These are phyloP conservation scores for Tetranychus piercei DNA, from an alignment of 2,888 invertebrate genomes.

Conservation along the genomic window DNA sequence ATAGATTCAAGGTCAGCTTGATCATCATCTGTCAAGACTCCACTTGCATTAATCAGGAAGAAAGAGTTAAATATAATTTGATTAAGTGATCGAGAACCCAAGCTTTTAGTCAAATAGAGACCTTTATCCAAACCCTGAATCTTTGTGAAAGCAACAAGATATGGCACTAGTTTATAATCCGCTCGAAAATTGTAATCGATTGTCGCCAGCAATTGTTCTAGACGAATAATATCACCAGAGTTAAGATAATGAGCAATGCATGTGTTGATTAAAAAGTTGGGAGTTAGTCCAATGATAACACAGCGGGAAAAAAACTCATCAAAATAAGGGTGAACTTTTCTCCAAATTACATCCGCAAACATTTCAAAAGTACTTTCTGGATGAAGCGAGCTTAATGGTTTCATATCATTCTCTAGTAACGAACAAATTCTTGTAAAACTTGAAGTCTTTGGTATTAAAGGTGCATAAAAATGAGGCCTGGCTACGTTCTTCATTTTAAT, in stretches of 20 bases:
- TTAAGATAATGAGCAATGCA: neutral
- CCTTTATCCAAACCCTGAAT: neutral
- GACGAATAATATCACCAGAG: neutral
- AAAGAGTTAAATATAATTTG: neutral
- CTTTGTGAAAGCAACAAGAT: neutral
- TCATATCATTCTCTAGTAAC: neutral
- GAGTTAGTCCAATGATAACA: neutral
- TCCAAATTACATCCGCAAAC: neutral
- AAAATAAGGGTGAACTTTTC: neutral
- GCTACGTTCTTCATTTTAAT: neutral
- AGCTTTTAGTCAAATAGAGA: neutral
- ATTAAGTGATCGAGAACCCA: neutral
- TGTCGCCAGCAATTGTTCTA: neutral
- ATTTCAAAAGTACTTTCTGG: neutral
- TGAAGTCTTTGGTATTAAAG: neutral
- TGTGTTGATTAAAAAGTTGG: neutral
- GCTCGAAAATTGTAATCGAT: neutral
- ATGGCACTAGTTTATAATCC: neutral
- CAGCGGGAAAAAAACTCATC: neutral
- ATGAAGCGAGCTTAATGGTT: neutral
- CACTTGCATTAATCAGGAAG: neutral
- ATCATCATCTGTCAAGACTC: neutral
- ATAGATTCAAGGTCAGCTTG: neutral
- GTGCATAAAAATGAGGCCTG: neutral
- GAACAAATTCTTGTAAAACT: neutral